These are phyloP conservation scores for Augiades crinisus DNA, from an alignment of 2,888 invertebrate genomes.

Conservation along the genomic window DNA sequence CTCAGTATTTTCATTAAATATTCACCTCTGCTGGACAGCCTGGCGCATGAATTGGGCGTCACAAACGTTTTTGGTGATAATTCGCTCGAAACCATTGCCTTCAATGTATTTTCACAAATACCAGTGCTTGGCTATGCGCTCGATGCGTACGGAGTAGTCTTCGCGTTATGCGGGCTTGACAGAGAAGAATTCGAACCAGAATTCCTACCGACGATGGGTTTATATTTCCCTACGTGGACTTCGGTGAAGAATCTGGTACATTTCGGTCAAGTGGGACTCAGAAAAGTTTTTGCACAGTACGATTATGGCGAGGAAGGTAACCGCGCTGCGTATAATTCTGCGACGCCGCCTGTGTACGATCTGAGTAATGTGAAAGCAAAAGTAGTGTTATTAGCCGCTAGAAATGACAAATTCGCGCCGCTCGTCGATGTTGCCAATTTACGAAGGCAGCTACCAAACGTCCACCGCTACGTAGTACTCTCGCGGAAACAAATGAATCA, in stretches of 20 bases:
- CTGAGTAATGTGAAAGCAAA: conserved; percentile 43
- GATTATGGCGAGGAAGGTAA: conserved; percentile 44
- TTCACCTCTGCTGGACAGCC: background rate
- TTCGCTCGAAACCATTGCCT: conserved; percentile 10
- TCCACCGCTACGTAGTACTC: conserved; percentile 21
- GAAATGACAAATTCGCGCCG: conserved; percentile 44
- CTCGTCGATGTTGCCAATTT: conserved; percentile 39
- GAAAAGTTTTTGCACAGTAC: conserved; percentile 40
- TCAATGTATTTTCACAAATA: conserved; percentile 27
- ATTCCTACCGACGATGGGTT: conserved; percentile 22
- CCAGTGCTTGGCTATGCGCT: conserved; percentile 27
- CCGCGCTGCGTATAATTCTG: conserved; percentile 36
- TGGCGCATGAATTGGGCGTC: background rate
- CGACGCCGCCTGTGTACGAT: conserved; percentile 43
- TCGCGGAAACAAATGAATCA: conserved; percentile 37
- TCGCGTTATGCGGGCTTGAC: conserved; percentile 31
- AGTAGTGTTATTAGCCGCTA: conserved; percentile 39
- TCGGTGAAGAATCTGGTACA: conserved; percentile 46
- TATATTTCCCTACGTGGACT: conserved; percentile 37
- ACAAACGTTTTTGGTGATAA: conserved; percentile 22
- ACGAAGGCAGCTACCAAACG: conserved; percentile 39
- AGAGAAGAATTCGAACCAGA: conserved; percentile 37
- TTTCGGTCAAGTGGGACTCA: conserved; percentile 38
- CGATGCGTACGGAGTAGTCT: conserved; percentile 25
- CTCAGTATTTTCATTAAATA: background rate